Conservation (phyloP, 2,797 vertebrate species). For the Pseudomugil gertrudae region DNA sequence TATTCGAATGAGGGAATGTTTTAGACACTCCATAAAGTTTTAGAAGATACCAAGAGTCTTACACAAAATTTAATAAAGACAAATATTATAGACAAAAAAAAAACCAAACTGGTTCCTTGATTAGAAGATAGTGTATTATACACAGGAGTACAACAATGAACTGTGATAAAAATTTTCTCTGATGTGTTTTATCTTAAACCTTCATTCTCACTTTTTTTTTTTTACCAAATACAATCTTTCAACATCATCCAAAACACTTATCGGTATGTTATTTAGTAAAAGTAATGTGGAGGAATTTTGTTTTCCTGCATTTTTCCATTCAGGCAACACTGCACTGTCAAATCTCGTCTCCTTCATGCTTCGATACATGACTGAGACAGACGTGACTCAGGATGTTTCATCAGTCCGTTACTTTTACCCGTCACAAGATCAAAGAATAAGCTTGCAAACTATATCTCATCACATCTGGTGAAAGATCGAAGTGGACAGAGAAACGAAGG, state of each 20-base stretch:
- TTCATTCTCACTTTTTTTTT: conserved; percentile 9
- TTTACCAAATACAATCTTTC: conserved; percentile 23
- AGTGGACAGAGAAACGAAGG: conserved; percentile 19
- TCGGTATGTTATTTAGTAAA: conserved; percentile 5
- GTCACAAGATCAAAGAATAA: conserved; percentile 27
- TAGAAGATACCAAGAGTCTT: background rate
- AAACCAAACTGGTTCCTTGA: background rate
- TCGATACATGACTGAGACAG: conserved; percentile 20
- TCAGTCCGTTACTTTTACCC: background rate
- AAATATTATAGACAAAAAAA: background rate
- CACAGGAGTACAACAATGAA: background rate
- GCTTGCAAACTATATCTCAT: conserved; percentile 29
- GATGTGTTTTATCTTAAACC: conserved; percentile 18
- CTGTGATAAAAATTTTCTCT: background rate
- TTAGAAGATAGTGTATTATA: background rate
- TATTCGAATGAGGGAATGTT: background rate
- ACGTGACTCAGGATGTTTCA: background rate
- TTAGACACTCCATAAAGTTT: background rate
- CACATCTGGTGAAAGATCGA: conserved; percentile 24
- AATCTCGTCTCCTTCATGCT: background rate
- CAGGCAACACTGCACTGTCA: background rate
- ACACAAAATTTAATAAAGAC: too few relatives aligned
- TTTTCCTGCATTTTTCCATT: too few relatives aligned
- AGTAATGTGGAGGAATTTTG: background rate
- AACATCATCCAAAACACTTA: conserved; percentile 6